phyloP scores from a whole-genome alignment of 2,888 invertebrate species.

The Drosophila stalkeri region DNA sequence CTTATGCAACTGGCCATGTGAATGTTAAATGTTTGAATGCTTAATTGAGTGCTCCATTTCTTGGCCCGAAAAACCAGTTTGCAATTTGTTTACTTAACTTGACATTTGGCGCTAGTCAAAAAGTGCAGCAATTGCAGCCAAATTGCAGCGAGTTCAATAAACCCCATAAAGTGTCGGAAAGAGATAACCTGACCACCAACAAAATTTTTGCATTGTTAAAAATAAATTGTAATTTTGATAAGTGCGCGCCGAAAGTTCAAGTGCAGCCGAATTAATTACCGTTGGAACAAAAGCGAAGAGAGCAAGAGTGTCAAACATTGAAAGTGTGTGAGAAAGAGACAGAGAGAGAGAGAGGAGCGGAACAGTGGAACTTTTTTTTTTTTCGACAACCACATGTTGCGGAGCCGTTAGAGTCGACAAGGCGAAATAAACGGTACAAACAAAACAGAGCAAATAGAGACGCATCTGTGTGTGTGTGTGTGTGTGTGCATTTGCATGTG shows the following conservation, averaged over 20 bases:
- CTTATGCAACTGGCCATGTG: constrained; percentile 59
- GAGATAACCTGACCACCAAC: constrained; percentile 51
- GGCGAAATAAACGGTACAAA: constrained; percentile 49
- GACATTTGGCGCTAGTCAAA: constrained; percentile 54
- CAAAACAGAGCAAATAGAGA: constrained; percentile 40
- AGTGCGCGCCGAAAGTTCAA: constrained; percentile 59
- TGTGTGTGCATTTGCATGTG: neutral
- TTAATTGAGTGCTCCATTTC: constrained; percentile 54
- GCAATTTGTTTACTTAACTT: constrained; percentile 40
- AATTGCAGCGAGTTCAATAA: constrained; percentile 67
- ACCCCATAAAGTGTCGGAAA: constrained; percentile 35
- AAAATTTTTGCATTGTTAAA: constrained; percentile 34
- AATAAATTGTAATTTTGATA: constrained; percentile 49
- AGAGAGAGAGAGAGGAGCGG: neutral
- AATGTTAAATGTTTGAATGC: constrained; percentile 37
- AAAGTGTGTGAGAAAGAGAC: neutral
- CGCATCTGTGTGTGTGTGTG: constrained; percentile 1
- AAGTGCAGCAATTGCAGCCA: constrained; percentile 60
- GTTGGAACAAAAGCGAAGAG: constrained; percentile 43
- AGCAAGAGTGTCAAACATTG: neutral
- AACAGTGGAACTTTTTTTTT: constrained; percentile 33
- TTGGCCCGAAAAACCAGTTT: constrained; percentile 68
- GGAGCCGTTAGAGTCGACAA: constrained; percentile 32
- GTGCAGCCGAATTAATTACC: constrained; percentile 71
- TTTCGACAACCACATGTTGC: constrained; percentile 71